Conservation (phyloP, 2,113 vertebrate species). For the Thinocorus orbignyianus region DNA sequence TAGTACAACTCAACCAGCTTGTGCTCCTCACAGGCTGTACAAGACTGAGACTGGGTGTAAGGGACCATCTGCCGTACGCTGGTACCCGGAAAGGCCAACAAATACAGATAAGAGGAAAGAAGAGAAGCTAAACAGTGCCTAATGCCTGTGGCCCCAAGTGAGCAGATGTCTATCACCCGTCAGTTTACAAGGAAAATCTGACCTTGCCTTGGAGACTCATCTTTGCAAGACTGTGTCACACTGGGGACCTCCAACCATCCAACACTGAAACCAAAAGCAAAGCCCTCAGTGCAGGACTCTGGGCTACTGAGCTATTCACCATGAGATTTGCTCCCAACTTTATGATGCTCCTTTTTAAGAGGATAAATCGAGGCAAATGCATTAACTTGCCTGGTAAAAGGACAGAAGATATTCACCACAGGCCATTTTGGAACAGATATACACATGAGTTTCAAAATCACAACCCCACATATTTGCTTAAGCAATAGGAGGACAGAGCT, state of each 20-base stretch:
- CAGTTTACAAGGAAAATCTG: neutral
- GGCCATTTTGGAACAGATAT: neutral
- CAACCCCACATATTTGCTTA: neutral
- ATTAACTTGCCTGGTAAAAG: neutral
- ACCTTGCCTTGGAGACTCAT: fast-evolving
- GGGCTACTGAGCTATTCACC: neutral
- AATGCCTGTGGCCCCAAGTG: fast-evolving
- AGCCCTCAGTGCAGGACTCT: neutral
- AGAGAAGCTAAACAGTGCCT: neutral
- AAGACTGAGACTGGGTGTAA: fast-evolving
- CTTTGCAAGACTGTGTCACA: neutral
- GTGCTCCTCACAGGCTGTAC: neutral
- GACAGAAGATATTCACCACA: neutral
- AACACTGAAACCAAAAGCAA: neutral
- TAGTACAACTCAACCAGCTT: neutral
- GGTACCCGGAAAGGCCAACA: neutral
- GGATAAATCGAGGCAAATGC: neutral
- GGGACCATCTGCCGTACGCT: fast-evolving
- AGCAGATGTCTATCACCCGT: neutral
- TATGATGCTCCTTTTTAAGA: neutral
- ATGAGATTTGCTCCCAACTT: neutral
- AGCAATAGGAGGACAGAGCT: neutral
- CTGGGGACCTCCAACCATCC: neutral
- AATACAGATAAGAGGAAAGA: neutral
- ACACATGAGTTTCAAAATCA: neutral